A percentile compares a stretch with the other conserved stretches of the same genome.
phyloP scores from a whole-genome alignment of 2,888 invertebrate species.

The Megamerina dolium region DNA sequence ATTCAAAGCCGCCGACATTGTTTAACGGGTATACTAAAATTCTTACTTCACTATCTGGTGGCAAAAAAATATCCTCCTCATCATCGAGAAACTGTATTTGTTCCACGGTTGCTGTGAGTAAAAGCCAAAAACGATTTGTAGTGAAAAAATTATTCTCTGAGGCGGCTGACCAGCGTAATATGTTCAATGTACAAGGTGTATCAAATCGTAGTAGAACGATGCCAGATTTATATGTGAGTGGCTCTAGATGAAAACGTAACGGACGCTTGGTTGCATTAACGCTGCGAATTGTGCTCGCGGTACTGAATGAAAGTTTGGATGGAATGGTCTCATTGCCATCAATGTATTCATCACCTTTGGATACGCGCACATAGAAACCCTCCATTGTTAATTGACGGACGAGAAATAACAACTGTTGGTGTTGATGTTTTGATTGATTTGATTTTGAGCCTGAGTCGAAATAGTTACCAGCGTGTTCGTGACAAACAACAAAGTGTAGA shows the following conservation, averaged over 20 bases:
- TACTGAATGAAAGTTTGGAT: neutral
- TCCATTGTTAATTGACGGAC: constrained; percentile 25
- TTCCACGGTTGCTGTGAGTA: constrained; percentile 23
- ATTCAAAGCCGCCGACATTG: constrained; percentile 13
- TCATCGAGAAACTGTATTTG: constrained; percentile 28
- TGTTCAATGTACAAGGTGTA: constrained; percentile 30
- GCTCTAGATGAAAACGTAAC: constrained; percentile 28
- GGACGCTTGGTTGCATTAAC: constrained; percentile 24
- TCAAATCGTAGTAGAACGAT: constrained; percentile 34
- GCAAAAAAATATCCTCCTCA: constrained; percentile 33
- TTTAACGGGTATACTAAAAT: constrained; percentile 22
- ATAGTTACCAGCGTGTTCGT: constrained; percentile 33
- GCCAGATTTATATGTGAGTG: constrained; percentile 34
- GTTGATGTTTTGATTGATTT: neutral
- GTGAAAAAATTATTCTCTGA: constrained; percentile 40
- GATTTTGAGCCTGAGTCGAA: constrained; percentile 14
- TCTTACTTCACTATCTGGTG: constrained; percentile 39
- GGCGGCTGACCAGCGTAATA: constrained; percentile 37
- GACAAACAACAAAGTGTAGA: constrained; percentile 37
- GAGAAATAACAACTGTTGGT: constrained; percentile 14
- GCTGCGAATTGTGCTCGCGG: constrained; percentile 21
- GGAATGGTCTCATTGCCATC: constrained; percentile 9
- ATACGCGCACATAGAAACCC: constrained; percentile 32
- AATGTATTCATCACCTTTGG: constrained; percentile 26
- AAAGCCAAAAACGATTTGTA: constrained; percentile 42